Percentiles rank a stretch among this genome's conserved stretches.
Conservation (phyloP, 2,888 invertebrate genomes). For the Bruchidius siliquastri region DNA sequence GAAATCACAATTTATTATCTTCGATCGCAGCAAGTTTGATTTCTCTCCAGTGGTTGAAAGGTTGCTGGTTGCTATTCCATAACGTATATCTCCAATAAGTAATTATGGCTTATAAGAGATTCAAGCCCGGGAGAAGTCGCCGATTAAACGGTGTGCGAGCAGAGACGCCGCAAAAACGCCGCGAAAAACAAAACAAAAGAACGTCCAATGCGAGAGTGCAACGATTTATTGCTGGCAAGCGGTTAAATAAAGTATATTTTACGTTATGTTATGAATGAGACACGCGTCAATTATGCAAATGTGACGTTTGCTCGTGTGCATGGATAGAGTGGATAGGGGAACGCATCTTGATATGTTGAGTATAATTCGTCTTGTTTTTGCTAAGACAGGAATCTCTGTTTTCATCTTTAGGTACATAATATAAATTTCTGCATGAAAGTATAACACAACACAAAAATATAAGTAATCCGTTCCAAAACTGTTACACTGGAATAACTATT, state of each 20-base stretch:
- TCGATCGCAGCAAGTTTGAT: too few species aligned
- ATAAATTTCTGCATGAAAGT: too few species aligned
- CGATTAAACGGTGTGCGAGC: not conserved
- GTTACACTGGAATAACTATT: too few species aligned
- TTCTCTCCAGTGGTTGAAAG: not conserved
- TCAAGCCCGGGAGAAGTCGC: not conserved
- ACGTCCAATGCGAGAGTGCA: not conserved
- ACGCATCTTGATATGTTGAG: too few species aligned
- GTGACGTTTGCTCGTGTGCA: not conserved
- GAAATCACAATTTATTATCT: too few species aligned
- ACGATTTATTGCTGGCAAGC: not conserved
- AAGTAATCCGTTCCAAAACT: too few species aligned
- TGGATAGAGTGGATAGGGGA: too few species aligned
- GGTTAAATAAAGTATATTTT: not conserved
- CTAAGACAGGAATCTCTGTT: too few species aligned
- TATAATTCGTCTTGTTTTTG: too few species aligned
- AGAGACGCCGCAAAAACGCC: not conserved
- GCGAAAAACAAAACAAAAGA: not conserved
- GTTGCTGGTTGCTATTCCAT: not conserved
- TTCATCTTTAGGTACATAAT: too few species aligned
- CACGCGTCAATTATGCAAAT: not conserved
- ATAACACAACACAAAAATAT: too few species aligned
- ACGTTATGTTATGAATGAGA: not conserved
- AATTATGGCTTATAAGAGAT: not conserved
- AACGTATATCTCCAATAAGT: not conserved